Evolutionary conservation across 1,140 invertebrate genomes (phyloP).

Genomic region (Lethocerus indicus): DNA sequence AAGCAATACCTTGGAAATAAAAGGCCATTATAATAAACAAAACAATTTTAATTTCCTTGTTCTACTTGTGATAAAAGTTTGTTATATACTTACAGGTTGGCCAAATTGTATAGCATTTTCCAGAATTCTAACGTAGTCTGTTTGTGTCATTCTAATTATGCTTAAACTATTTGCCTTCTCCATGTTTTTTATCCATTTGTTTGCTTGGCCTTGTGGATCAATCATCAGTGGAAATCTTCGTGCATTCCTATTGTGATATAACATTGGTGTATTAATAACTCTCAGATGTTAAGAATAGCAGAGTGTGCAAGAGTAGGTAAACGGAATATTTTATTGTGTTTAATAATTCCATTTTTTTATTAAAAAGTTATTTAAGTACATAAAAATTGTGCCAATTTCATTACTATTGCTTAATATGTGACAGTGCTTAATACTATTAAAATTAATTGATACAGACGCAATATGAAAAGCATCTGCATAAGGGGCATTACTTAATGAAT

Average conservation of each 20-base stretch:
- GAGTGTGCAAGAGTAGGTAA: too few relatives aligned
- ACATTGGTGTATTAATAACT: too few relatives aligned
- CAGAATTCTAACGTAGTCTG: conserved; percentile 67
- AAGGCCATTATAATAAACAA: background rate
- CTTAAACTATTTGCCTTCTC: conserved; percentile 73
- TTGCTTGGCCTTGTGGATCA: conserved; percentile 87
- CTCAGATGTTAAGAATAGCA: too few relatives aligned
- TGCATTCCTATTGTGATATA: conserved; percentile 57
- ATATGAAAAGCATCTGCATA: too few relatives aligned
- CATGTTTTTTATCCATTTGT: conserved; percentile 89
- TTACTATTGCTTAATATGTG: too few relatives aligned
- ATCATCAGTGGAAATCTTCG: conserved; percentile 84
- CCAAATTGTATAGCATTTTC: conserved; percentile 92
- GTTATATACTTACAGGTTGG: conserved; percentile 37
- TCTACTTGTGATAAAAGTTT: background rate
- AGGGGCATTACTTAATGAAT: too few relatives aligned
- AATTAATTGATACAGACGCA: too few relatives aligned
- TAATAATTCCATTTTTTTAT: too few relatives aligned
- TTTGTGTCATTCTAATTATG: conserved; percentile 60
- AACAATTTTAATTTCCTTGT: background rate
- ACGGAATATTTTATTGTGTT: too few relatives aligned
- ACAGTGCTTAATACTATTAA: too few relatives aligned
- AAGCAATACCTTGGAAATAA: conserved; percentile 44
- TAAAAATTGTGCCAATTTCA: too few relatives aligned
- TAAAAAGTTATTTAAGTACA: too few relatives aligned